A percentile compares a stretch with the other conserved stretches of the same genome.
These are phyloP conservation scores for Athalia circularis DNA, from an alignment of 2,888 invertebrate genomes.

Conservation along the genomic window DNA sequence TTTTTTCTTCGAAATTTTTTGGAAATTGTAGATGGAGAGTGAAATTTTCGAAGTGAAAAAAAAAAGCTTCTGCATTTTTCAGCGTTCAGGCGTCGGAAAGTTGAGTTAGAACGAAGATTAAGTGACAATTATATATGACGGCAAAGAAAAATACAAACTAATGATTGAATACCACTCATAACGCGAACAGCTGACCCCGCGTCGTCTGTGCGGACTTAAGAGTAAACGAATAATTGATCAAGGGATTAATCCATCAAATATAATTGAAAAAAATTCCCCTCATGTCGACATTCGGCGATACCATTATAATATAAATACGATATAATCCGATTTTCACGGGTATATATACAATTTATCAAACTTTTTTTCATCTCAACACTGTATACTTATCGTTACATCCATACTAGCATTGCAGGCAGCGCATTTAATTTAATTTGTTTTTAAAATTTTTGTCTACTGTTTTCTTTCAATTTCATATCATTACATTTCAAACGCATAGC, in stretches of 20 bases:
- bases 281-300: not conserved
- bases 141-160: not conserved
- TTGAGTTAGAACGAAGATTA: not conserved
- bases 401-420: no score
- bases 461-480: no score
- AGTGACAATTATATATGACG: not conserved
- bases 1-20: no score
- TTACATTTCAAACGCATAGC: no score
- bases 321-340: no score
- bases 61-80: no score
- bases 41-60: no score
- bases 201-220: not conserved
- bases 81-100: not conserved
- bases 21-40: no score
- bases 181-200: not conserved
- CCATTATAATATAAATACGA: no score
- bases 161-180: conserved; percentile 29
- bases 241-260: conserved; percentile 55
- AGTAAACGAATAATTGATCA: conserved; percentile 50
- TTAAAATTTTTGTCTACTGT: no score
- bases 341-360: not conserved
- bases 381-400: no score
- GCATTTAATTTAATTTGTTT: no score
- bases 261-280: conserved; percentile 52
- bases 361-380: not conserved